phyloP scores from a whole-genome alignment of 2,113 vertebrate genomes.

The Oxyura jamaicensis region DNA sequence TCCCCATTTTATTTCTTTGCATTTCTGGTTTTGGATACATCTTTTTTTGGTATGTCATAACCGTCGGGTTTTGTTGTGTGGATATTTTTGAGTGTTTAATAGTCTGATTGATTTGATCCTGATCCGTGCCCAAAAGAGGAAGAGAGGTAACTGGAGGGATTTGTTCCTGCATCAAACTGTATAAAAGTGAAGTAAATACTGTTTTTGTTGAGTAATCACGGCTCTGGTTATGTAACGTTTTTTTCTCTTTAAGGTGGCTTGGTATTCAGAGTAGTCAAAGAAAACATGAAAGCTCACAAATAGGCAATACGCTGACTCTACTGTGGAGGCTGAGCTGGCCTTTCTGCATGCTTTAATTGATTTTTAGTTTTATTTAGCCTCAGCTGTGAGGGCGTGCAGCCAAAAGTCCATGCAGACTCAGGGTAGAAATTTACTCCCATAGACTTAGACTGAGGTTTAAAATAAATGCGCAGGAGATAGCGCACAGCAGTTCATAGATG shows the following conservation, averaged over 20 bases:
- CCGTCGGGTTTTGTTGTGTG: not conserved
- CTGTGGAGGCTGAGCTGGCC: not conserved
- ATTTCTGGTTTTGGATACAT: not conserved
- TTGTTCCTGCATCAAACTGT: not conserved
- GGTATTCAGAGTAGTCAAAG: not conserved
- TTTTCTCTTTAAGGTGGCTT: not conserved
- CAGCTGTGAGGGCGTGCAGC: not conserved
- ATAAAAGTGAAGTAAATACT: not conserved
- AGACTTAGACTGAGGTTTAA: not conserved
- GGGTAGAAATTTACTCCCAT: conserved; percentile 20
- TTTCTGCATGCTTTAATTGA: conserved; percentile 2
- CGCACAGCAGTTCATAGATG: not conserved
- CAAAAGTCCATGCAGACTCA: not conserved
- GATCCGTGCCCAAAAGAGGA: not conserved
- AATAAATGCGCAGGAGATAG: not conserved
- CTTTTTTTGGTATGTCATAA: not conserved
- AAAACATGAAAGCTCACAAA: not conserved
- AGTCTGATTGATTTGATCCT: not conserved
- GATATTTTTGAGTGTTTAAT: not conserved
- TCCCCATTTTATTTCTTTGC: not conserved
- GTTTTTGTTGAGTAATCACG: not conserved
- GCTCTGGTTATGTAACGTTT: not conserved
- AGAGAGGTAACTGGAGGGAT: not conserved
- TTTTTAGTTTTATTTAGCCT: conserved; percentile 11
- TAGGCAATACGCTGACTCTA: not conserved